Percentiles rank a stretch among this genome's conserved stretches.
Conservation (phyloP, 2,888 invertebrate genomes). For the Belgica antarctica region DNA sequence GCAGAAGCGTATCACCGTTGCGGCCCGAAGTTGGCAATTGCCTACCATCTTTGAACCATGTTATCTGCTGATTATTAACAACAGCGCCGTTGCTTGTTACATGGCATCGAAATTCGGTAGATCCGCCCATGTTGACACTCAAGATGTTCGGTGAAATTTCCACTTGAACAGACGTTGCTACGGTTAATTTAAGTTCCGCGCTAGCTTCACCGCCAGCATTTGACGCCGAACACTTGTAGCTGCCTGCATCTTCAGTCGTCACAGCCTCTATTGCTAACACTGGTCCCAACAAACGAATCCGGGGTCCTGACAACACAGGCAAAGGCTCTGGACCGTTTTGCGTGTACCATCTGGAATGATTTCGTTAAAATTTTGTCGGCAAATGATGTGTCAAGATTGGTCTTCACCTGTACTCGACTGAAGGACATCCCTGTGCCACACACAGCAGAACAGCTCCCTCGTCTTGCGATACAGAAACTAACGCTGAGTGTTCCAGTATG, state of each 20-base stretch:
- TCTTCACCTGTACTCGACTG: constrained; percentile 72
- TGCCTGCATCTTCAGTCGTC: constrained; percentile 66
- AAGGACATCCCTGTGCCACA: constrained; percentile 75
- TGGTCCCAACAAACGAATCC: constrained; percentile 65
- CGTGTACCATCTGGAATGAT: constrained; percentile 64
- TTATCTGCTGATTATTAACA: constrained; percentile 59
- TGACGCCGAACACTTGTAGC: constrained; percentile 67
- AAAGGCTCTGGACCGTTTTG: constrained; percentile 65
- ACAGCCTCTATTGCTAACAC: constrained; percentile 70
- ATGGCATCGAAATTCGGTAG: constrained; percentile 68
- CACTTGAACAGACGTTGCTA: constrained; percentile 66
- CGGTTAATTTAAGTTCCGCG: constrained; percentile 64
- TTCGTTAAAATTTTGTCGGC: not conserved
- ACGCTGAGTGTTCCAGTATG: constrained; percentile 68
- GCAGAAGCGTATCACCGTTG: constrained; percentile 63
- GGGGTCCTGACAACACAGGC: constrained; percentile 63
- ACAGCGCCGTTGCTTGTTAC: constrained; percentile 60
- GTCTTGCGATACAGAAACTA: constrained; percentile 69
- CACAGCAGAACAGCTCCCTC: constrained; percentile 73
- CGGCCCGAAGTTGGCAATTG: constrained; percentile 66
- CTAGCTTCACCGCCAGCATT: constrained; percentile 71
- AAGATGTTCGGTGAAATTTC: constrained; percentile 65
- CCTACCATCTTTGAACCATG: constrained; percentile 68
- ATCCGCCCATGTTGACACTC: constrained; percentile 72
- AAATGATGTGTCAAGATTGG: not conserved